A percentile compares a stretch with the other conserved stretches of the same genome.
These are phyloP conservation scores for Tipula helvola DNA, from an alignment of 2,888 invertebrate genomes.

Conservation along the genomic window DNA sequence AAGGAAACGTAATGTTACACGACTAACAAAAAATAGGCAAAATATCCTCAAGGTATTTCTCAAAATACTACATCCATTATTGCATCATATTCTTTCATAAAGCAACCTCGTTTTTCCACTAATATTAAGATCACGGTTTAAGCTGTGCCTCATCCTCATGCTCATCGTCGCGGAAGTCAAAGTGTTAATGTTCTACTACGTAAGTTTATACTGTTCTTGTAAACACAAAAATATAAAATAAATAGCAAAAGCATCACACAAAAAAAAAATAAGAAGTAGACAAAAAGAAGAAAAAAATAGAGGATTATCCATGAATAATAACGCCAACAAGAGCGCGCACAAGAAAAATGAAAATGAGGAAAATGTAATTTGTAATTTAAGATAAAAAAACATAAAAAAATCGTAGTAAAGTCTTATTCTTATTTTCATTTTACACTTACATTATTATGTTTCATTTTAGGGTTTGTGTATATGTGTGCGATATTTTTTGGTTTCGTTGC, in stretches of 20 bases:
- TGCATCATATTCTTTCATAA: not conserved
- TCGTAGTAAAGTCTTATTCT: not conserved
- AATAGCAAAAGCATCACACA: not conserved
- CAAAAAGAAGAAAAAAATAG: not conserved
- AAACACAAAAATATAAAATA: not conserved
- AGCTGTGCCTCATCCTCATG: not conserved
- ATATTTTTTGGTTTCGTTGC: not conserved
- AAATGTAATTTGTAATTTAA: not conserved
- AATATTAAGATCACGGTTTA: not conserved
- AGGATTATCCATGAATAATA: constrained; percentile 4
- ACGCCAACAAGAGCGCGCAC: not conserved
- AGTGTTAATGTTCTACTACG: not conserved
- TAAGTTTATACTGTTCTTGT: not conserved
- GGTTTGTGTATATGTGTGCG: not conserved
- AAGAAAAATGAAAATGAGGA: not conserved
- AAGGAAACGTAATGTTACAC: not conserved
- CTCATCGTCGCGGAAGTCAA: not conserved
- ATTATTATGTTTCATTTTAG: not conserved
- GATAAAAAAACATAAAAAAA: not conserved
- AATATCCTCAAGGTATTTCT: not conserved
- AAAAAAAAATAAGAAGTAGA: not conserved
- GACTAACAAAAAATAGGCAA: not conserved
- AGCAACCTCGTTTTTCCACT: not conserved
- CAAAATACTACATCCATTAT: not conserved
- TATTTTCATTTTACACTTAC: not conserved